Percentiles rank a stretch among this genome's conserved stretches.
Conservation (phyloP, 2,113 vertebrate genomes). For the Alouatta palliata region DNA sequence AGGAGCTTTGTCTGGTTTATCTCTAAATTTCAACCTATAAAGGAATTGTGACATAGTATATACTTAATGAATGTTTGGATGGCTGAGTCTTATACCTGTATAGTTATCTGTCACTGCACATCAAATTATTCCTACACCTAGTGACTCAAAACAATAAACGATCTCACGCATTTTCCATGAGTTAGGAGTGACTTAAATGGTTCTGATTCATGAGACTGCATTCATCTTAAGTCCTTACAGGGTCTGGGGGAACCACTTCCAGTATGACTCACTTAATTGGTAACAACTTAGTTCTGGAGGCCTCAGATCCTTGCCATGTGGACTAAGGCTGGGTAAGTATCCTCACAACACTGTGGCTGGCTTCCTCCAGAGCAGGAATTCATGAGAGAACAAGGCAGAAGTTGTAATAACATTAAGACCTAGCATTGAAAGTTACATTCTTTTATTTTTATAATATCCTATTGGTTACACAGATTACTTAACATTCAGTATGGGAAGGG, state of each 20-base stretch:
- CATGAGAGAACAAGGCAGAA: background rate
- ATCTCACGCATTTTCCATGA: background rate
- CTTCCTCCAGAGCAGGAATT: background rate
- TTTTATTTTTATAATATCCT: background rate
- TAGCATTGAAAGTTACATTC: background rate
- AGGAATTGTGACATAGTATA: background rate
- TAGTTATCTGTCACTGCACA: background rate
- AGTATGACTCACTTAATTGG: background rate
- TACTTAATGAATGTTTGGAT: constrained; percentile 24
- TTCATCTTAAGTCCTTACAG: background rate
- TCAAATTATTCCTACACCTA: background rate
- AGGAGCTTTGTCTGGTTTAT: background rate
- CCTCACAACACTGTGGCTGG: background rate
- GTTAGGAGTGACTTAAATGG: background rate
- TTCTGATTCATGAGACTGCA: background rate
- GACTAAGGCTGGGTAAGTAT: background rate
- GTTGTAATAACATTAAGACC: constrained; percentile 3
- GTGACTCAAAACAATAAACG: background rate
- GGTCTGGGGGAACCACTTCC: background rate
- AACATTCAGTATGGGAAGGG: background rate
- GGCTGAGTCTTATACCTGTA: background rate
- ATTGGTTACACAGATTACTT: background rate
- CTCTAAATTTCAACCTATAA: constrained; percentile 16
- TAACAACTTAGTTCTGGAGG: constrained; percentile 16
- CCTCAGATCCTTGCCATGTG: background rate